phyloP scores from a whole-genome alignment of 2,113 vertebrate genomes.

The Cololabis saira region DNA sequence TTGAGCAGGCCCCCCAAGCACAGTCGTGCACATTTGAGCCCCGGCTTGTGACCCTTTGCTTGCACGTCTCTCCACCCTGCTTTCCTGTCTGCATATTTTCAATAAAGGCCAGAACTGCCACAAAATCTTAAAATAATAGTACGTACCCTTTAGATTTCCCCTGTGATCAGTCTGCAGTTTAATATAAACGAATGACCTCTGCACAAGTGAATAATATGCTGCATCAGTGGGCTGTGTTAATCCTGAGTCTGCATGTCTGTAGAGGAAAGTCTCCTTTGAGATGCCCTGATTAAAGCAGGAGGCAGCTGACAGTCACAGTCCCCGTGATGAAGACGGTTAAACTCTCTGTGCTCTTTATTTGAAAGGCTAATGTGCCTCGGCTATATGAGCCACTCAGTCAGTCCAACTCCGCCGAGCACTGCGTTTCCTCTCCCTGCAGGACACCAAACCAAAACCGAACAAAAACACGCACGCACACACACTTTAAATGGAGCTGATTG shows the following conservation, averaged over 20 bases:
- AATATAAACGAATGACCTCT: too few relatives aligned
- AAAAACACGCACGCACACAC: slow-evolving; percentile 33
- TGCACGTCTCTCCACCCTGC: too few relatives aligned
- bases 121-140: too few relatives aligned
- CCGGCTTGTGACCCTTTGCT: too few relatives aligned
- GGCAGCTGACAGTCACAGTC: not conserved
- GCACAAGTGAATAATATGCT: too few relatives aligned
- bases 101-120: too few relatives aligned
- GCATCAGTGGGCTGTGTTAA: slow-evolving; percentile 9
- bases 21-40: too few relatives aligned
- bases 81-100: too few relatives aligned
- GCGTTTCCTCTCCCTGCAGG: slow-evolving; percentile 6
- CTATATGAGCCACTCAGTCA: not conserved
- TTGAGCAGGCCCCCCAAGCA: too few relatives aligned
- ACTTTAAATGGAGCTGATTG: slow-evolving; percentile 49
- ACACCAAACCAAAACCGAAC: slow-evolving; percentile 37
- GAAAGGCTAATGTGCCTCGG: slow-evolving; percentile 21
- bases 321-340: slow-evolving; percentile 1
- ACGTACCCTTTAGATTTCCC: too few relatives aligned
- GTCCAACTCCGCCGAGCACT: not conserved
- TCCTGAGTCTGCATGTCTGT: slow-evolving; percentile 12
- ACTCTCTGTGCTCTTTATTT: not conserved
- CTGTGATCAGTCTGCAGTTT: too few relatives aligned
- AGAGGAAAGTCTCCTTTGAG: slow-evolving; percentile 23
- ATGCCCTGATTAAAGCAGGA: slow-evolving; percentile 7